Percentiles rank a stretch among this genome's conserved stretches.
Conservation (phyloP, 2,797 vertebrate genomes). For the Tragopan temminckii region DNA sequence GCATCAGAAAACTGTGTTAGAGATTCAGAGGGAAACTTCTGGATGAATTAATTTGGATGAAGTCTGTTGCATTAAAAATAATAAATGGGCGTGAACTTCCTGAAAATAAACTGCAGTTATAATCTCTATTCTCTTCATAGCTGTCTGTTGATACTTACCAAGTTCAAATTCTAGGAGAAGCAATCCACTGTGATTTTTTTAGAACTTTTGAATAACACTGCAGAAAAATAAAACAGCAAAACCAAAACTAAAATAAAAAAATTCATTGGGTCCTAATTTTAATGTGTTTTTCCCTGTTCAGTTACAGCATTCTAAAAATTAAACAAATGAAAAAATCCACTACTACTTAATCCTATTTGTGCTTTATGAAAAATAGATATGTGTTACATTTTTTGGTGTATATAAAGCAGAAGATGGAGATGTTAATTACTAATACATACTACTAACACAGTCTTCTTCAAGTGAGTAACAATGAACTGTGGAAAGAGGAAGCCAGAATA, state of each 20-base stretch:
- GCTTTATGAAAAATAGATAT: not conserved
- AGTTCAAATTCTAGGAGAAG: not conserved
- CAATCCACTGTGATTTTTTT: rapidly evolving
- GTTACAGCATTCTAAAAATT: not conserved
- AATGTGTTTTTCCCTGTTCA: not conserved
- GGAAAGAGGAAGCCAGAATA: not conserved
- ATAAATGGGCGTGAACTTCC: not conserved
- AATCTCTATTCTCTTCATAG: not conserved
- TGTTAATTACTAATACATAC: not conserved
- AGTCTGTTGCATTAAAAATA: not conserved
- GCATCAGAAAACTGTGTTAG: not conserved
- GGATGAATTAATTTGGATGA: not conserved
- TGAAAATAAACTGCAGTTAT: not conserved
- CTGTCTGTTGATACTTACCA: not conserved
- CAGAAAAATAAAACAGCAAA: not conserved
- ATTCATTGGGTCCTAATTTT: not conserved
- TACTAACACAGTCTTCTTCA: not conserved
- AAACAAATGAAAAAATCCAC: not conserved
- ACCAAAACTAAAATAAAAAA: not conserved
- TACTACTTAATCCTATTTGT: not conserved
- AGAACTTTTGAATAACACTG: not conserved
- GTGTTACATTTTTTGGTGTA: not conserved
- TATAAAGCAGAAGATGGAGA: not conserved
- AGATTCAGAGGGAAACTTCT: not conserved
- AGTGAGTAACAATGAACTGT: not conserved